Base-by-base conservation (phyloP, 2,113 vertebrate genomes). In the Lipophrys pholis region DNA sequence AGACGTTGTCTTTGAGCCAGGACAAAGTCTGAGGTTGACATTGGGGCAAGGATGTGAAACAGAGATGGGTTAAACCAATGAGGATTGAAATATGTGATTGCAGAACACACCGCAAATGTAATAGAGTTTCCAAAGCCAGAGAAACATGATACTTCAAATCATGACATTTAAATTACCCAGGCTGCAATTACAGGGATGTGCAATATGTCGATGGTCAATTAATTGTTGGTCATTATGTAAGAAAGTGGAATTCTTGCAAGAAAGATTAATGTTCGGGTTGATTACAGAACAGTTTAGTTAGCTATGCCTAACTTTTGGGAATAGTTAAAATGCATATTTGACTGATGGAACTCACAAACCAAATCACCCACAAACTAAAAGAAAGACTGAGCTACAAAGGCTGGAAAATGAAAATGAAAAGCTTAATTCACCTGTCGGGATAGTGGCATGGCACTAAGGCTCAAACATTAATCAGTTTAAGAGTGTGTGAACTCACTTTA, bases 1-100 rank as follows among this genome's bases (percentile, higher is more conserved):
- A 79, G 14, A 85, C 45, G 0, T 76, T 92, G 42, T 93, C 91
- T 69, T 94, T 94, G 46, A 94, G 90, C 93, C 94, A 94, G 60
- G 90, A 88, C 80, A 94, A 83, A 54, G 92, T 94, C 94, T 94
- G 73, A 46, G 39, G 60, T n/a, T 48, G 42, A 66, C 5, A 59
- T 30, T 30, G 17, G 4, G 46, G 67, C 40, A 50, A 38, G 8
- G 15, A 42, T 41, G 38, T 39, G 12, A 42, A 11, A 30, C 21
- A 63, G 42, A 17, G 4, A 5, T 30, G 21, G 21, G 43, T 65
- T 42, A 52, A 61, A 49, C 6, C 42, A 17, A 8, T n/a, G 7
- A 58, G 12, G 46, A 45, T 6, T 21, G 11, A 12, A 48, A 11
- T 42, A 39, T 62, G 12, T 51, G n/a, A 64, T 48, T n/a, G 5